A percentile compares a stretch with the other conserved stretches of the same genome.
These are phyloP conservation scores for Drosophila ironensis DNA, from an alignment of 1,140 invertebrate species.

Conservation along the genomic window DNA sequence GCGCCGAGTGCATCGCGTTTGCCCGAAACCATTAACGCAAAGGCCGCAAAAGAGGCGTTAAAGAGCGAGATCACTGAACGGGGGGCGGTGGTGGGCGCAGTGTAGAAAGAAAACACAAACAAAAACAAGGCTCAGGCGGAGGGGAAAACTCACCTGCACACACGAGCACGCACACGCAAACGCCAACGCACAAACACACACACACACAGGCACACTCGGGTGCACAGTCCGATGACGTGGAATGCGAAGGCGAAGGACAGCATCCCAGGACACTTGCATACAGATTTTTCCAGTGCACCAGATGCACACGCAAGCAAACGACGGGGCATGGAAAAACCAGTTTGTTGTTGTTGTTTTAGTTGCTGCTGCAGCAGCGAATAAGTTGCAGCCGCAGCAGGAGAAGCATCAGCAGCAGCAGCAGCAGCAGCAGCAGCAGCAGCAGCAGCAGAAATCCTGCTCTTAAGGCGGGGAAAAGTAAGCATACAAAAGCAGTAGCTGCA, in stretches of 20 bases:
- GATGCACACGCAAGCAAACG: constrained; percentile 5
- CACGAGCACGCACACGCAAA: too few relatives aligned
- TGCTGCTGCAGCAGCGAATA: constrained; percentile 33
- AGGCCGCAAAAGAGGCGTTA: constrained; percentile 8
- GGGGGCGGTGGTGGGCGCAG: constrained; percentile 24
- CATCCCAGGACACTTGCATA: constrained; percentile 25
- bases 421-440: too few relatives aligned
- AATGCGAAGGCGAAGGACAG: constrained; percentile 49
- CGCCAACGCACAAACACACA: neutral
- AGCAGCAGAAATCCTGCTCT: too few relatives aligned
- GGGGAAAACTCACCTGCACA: too few relatives aligned
- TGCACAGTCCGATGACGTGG: constrained; percentile 64
- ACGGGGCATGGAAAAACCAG: constrained; percentile 24
- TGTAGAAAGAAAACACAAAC: neutral
- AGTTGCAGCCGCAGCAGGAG: too few relatives aligned
- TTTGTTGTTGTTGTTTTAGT: constrained; percentile 9
- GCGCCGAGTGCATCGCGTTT: neutral
- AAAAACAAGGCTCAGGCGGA: constrained; percentile 1
- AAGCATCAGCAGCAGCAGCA: too few relatives aligned
- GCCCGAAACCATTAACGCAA: neutral
- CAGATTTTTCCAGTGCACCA: constrained; percentile 57
- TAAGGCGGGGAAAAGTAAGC: too few relatives aligned
- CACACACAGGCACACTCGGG: constrained; percentile 13
- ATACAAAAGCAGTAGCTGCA: constrained; percentile 44
- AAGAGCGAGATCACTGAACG: constrained; percentile 20